Base-by-base conservation (phyloP, 2,888 invertebrate genomes). In the Sabellastarte sp. region DNA sequence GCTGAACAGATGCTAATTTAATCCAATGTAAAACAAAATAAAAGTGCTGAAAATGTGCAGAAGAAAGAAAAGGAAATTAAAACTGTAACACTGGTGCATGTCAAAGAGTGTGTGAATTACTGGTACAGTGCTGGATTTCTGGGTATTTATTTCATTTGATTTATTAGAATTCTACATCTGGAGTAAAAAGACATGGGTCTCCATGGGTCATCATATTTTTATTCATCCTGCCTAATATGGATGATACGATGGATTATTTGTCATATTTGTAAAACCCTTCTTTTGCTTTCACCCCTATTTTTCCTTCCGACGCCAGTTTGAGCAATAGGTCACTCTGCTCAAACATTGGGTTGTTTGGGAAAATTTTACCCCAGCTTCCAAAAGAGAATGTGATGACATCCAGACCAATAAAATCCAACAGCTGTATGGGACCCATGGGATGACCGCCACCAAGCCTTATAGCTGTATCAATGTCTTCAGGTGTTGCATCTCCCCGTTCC, bases 351-450 rank as follows among this genome's bases (percentile, higher is more conserved):
- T 89, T 88, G 31, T 89, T 88, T 0, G 91, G 91, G 78, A 85
- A 89, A 78, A 89, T 88, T 75, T 90, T 87, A 73, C 88, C 87
- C 92, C 93, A 91, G 15, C 92, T 88, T 88, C 50, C 64, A 64
- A 57, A 33, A 50, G 63, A 50, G 76, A 89, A 89, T 76, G 89
- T 87, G 62, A 87, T 88, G 3, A 91, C 92, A 80, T 93, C 93
- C 20, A 91, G 85, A 0, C 93, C 93, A 0, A 92, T 90, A 81
- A 90, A 92, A 85, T 93, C 93, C 0, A 89, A 85, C 59, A 93
- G 84, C 82, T 93, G 92, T 67, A 94, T 87, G 0, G 94, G 94
- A 2, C 94, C 94, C 93, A 94, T 93, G 4, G 93, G 93, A 83
- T 93, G 76, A 0, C 82, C 81, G 20, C 93, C 92, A 4, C 93